Percentiles rank a stretch among this genome's conserved stretches.
Conservation (phyloP, 2,888 invertebrate genomes). For the Hirtodrosophila confusa region DNA sequence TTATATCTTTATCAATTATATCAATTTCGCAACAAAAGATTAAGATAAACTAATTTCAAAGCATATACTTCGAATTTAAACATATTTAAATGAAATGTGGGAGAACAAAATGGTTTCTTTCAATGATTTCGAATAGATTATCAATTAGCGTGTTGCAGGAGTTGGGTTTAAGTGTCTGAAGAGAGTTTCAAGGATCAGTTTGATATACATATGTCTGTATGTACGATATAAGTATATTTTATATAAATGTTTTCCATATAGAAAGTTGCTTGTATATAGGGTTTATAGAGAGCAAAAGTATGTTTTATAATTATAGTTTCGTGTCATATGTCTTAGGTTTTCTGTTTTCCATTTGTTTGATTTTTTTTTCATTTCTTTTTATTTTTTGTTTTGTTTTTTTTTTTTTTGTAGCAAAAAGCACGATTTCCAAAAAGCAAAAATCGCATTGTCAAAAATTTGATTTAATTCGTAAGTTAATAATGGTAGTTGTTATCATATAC, state of each 20-base stretch:
- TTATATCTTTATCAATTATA: slow-evolving; percentile 38
- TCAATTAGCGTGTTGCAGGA: neutral
- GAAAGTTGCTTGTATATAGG: slow-evolving; percentile 70
- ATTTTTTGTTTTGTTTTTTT: slow-evolving; percentile 18
- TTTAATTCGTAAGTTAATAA: slow-evolving; percentile 72
- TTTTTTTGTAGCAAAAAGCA: slow-evolving; percentile 73
- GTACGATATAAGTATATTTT: slow-evolving; percentile 52
- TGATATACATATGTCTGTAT: slow-evolving; percentile 24
- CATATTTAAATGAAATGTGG: slow-evolving; percentile 1
- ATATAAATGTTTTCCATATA: slow-evolving; percentile 63
- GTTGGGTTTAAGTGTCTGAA: slow-evolving; percentile 19
- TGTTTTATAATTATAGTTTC: slow-evolving; percentile 57
- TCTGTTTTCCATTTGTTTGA: slow-evolving; percentile 9
- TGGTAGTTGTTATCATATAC: slow-evolving; percentile 50
- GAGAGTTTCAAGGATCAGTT: slow-evolving; percentile 43
- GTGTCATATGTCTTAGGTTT: slow-evolving; percentile 38
- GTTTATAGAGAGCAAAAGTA: slow-evolving; percentile 75
- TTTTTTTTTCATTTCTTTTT: neutral
- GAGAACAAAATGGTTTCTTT: slow-evolving; percentile 1
- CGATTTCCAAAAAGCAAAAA: slow-evolving; percentile 80
- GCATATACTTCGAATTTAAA: neutral
- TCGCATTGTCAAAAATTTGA: slow-evolving; percentile 75
- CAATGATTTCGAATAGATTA: neutral
- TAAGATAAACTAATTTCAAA: neutral
- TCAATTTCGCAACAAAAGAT: slow-evolving; percentile 37